Evolutionary conservation across 2,888 invertebrate genomes (phyloP).

Genomic region (Geotrupes spiniger): DNA sequence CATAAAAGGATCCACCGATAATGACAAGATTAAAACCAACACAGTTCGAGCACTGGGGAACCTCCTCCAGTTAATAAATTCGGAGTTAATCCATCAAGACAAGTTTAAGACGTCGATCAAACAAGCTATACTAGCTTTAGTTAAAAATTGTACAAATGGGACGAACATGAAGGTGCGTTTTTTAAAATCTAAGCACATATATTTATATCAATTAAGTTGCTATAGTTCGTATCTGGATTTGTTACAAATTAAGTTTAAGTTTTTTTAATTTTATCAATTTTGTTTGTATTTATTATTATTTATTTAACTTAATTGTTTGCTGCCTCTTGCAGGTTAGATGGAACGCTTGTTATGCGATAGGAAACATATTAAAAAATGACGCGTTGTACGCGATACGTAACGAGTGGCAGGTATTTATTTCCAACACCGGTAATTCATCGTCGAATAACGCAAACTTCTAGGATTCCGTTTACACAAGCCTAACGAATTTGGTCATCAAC

Average conservation of each 20-base stretch:
- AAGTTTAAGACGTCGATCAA: slow-evolving; percentile 57
- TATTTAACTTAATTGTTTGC: slow-evolving; percentile 11
- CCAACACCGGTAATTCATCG: slow-evolving; percentile 1
- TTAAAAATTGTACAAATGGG: slow-evolving; percentile 67
- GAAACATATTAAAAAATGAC: slow-evolving; percentile 70
- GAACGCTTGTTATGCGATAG: slow-evolving; percentile 89
- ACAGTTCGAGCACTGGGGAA: slow-evolving; percentile 80
- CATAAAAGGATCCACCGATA: slow-evolving; percentile 61
- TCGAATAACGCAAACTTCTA: slow-evolving; percentile 39
- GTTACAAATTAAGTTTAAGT: slow-evolving; percentile 3
- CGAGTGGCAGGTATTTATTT: slow-evolving; percentile 52
- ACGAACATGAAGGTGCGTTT: slow-evolving; percentile 78
- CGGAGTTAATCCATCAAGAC: slow-evolving; percentile 52
- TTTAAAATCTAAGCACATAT: too few species aligned
- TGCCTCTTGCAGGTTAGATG: slow-evolving; percentile 63
- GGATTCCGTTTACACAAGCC: slow-evolving; percentile 62
- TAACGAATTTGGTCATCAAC: slow-evolving; percentile 65
- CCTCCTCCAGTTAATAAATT: slow-evolving; percentile 64
- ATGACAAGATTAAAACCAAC: slow-evolving; percentile 81
- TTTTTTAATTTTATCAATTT: too few species aligned
- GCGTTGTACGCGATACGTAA: slow-evolving; percentile 47
- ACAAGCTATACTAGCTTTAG: slow-evolving; percentile 62
- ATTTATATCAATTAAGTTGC: too few species aligned
- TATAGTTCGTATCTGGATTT: slow-evolving; percentile 13
- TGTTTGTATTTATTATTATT: background rate